Percentiles rank a stretch among this genome's conserved stretches.
These are phyloP conservation scores for Telmatherina bonti DNA, from an alignment of 2,797 vertebrate species.

Conservation along the genomic window DNA sequence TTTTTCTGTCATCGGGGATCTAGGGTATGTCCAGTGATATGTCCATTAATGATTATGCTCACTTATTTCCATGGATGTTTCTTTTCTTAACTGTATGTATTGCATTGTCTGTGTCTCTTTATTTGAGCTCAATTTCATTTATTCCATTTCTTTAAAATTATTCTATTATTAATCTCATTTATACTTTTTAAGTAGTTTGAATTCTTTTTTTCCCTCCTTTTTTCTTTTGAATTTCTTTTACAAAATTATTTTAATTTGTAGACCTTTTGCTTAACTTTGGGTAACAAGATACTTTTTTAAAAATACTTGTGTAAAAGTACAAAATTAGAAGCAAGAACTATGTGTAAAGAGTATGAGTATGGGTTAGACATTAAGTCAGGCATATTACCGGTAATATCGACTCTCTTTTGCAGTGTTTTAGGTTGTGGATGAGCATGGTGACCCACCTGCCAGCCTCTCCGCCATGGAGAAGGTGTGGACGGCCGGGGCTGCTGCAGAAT, in stretches of 20 bases:
- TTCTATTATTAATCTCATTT: no score
- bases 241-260: background rate
- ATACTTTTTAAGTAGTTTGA: no score
- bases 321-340: background rate
- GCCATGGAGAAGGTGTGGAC: slow-evolving; percentile 77
- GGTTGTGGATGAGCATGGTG: background rate
- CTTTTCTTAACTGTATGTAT: no score
- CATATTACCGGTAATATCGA: background rate
- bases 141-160: no score
- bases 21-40: no score
- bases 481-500: slow-evolving; percentile 48
- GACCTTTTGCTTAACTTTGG: background rate
- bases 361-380: background rate
- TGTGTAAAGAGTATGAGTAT: no score
- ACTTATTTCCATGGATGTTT: no score
- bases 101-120: no score
- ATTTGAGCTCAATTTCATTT: no score
- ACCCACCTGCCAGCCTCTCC: slow-evolving; percentile 85
- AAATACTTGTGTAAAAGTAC: background rate
- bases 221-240: no score
- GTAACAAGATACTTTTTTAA: background rate
- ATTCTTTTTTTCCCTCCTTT: background rate
- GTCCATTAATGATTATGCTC: no score
- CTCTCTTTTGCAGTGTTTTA: background rate
- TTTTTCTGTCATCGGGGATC: background rate